Percentiles rank a stretch among this genome's conserved stretches.
Conservation (phyloP, 2,113 vertebrate species). For the Taxidea taxus region DNA sequence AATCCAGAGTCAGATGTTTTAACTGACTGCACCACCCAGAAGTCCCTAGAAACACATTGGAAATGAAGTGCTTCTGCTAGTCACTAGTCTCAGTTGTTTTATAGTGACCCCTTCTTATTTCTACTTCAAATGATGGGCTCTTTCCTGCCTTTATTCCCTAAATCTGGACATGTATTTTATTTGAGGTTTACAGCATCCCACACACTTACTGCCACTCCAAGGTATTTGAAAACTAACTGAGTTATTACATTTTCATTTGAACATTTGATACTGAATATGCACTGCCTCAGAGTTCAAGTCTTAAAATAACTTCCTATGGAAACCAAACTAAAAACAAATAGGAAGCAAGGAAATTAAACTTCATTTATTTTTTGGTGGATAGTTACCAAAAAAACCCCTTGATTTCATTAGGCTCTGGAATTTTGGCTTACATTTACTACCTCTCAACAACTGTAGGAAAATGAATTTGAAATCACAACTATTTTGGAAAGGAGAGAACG, state of each 20-base stretch:
- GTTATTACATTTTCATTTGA: conserved; percentile 23
- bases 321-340: conserved; percentile 35
- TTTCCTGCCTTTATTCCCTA: background rate
- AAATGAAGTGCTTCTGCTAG: background rate
- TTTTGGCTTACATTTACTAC: background rate
- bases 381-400: background rate
- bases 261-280: background rate
- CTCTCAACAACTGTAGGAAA: background rate
- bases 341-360: background rate
- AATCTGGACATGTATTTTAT: background rate
- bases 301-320: conserved; percentile 50
- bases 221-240: conserved; percentile 30
- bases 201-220: background rate
- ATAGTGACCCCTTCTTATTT: background rate
- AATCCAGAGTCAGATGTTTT: background rate
- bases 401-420: background rate
- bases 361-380: background rate
- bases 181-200: background rate
- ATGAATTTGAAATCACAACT: background rate
- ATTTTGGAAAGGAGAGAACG: background rate
- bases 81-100: background rate
- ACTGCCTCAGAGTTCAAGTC: background rate
- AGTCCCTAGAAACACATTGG: background rate
- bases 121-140: background rate
- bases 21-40: background rate